phyloP scores from a whole-genome alignment of 1,140 invertebrate species.

The Chrysoperla carnea region DNA sequence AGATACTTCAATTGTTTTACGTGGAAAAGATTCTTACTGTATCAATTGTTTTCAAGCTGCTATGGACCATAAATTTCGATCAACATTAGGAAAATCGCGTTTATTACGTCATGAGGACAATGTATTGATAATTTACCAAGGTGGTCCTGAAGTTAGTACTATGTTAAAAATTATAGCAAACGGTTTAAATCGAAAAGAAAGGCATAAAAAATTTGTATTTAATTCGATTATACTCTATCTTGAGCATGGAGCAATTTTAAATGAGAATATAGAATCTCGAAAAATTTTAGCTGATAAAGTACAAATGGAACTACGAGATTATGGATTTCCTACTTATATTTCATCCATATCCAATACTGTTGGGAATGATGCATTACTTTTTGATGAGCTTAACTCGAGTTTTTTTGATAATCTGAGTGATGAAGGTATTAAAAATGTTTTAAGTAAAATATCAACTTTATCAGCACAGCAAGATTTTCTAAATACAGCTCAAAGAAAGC shows the following conservation, averaged over 20 bases:
- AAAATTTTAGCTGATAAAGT: neutral
- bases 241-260: neutral
- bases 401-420: neutral
- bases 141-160: neutral
- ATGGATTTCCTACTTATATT: neutral
- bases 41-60: neutral
- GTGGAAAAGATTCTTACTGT: neutral
- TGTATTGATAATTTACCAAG: neutral
- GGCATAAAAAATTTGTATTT: neutral
- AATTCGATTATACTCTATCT: neutral
- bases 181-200: neutral
- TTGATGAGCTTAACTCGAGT: neutral
- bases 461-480: neutral
- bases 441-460: neutral
- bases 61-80: neutral
- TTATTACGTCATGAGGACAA: neutral
- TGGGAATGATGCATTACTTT: neutral
- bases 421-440: neutral
- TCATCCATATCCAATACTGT: neutral
- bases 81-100: neutral
- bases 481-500: neutral
- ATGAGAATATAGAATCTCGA: neutral
- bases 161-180: neutral
- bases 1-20: too few species aligned
- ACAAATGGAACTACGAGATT: neutral